Conservation (phyloP, 2,888 invertebrate genomes). For the Tipula confusa region DNA sequence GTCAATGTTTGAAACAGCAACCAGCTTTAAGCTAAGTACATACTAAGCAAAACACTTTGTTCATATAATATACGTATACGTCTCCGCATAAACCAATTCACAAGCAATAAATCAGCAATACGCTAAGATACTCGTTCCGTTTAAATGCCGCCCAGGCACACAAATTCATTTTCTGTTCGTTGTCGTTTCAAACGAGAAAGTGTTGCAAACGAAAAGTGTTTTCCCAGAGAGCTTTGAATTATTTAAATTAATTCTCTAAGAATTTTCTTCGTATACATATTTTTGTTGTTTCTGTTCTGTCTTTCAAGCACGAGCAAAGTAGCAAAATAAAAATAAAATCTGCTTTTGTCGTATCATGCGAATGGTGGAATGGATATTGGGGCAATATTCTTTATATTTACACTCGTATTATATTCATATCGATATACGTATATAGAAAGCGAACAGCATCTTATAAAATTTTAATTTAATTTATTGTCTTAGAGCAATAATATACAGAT, state of each 20-base stretch:
- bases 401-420: neutral
- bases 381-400: too few species aligned
- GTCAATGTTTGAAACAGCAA: too few species aligned
- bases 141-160: neutral
- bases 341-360: neutral
- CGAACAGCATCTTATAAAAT: neutral
- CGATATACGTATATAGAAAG: too few species aligned
- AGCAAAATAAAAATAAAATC: neutral
- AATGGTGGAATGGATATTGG: neutral
- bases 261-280: too few species aligned
- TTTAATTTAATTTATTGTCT: neutral
- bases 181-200: neutral
- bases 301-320: neutral
- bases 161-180: neutral
- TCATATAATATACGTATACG: too few species aligned
- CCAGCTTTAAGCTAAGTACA: neutral
- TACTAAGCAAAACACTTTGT: neutral
- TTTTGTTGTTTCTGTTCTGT: neutral
- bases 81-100: neutral
- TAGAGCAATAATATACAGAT: neutral
- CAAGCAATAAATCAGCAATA: neutral
- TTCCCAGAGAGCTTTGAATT: neutral
- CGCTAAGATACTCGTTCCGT: neutral
- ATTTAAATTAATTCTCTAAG: neutral
- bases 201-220: neutral